These are phyloP conservation scores for Thunnus maccoyii DNA, from an alignment of 2,113 vertebrate species.

Conservation along the genomic window DNA sequence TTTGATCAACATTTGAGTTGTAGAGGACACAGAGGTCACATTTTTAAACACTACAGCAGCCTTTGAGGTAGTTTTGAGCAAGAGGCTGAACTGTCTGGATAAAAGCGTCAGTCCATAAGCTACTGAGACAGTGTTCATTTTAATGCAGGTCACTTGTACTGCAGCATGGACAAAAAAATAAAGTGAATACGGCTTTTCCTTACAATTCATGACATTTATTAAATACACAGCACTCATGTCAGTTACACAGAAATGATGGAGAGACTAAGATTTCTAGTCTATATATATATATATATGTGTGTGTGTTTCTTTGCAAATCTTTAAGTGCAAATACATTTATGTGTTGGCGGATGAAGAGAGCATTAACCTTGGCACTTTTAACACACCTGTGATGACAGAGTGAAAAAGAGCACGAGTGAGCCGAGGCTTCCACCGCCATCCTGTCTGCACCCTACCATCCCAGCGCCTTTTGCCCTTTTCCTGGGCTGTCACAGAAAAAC, in stretches of 20 bases:
- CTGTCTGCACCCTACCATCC: constrained; percentile 80
- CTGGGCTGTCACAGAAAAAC: constrained; percentile 78
- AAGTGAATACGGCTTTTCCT: background rate
- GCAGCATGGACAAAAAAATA: background rate
- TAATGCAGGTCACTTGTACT: background rate
- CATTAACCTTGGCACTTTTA: constrained; percentile 70
- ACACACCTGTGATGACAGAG: constrained; percentile 81
- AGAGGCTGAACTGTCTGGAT: background rate
- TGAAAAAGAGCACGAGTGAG: constrained; percentile 67
- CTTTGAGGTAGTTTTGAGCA: background rate
- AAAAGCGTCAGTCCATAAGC: background rate
- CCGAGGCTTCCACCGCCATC: constrained; percentile 73
- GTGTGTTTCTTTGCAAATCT: constrained; percentile 24
- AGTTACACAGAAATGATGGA: background rate
- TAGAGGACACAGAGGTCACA: constrained; percentile 4
- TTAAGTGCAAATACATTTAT: constrained; percentile 33
- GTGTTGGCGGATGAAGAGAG: constrained; percentile 19
- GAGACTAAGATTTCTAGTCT: constrained; percentile 15
- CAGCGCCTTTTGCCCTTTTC: constrained; percentile 77
- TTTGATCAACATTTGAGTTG: constrained; percentile 7
- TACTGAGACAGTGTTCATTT: background rate
- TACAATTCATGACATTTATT: background rate
- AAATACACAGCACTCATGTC: background rate
- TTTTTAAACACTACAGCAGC: constrained; percentile 26
- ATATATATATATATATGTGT: background rate